Conservation (phyloP, 1,140 invertebrate species). For the Philopotamus ludificatus region DNA sequence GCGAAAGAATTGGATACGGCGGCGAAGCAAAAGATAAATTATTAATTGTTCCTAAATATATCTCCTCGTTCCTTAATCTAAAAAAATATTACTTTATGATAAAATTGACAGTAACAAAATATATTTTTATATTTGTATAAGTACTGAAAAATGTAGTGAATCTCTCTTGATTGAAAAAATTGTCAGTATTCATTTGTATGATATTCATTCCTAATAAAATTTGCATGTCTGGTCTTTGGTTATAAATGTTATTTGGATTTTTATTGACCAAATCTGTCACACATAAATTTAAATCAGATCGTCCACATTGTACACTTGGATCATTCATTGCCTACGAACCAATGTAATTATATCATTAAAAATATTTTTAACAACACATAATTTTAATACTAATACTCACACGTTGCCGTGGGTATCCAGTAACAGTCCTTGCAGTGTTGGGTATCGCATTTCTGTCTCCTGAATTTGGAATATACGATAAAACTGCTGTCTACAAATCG, state of each 20-base stretch:
- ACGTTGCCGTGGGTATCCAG: constrained; percentile 16
- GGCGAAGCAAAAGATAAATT: background rate
- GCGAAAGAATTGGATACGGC: constrained; percentile 20
- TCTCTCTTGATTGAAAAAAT: constrained; percentile 4
- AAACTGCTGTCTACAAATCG: constrained; percentile 26
- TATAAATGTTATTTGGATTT: too few relatives aligned
- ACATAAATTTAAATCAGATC: background rate
- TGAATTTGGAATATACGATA: constrained; percentile 17
- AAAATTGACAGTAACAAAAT: background rate
- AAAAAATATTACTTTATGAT: background rate
- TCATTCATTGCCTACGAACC: constrained; percentile 24
- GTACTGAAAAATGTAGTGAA: constrained; percentile 23
- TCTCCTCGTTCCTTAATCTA: background rate
- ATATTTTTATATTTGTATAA: too few relatives aligned
- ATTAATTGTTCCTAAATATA: constrained; percentile 25
- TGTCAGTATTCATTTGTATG: background rate
- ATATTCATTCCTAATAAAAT: background rate
- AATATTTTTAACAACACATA: background rate
- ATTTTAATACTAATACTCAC: constrained; percentile 18
- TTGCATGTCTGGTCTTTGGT: background rate
- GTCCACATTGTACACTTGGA: constrained; percentile 1
- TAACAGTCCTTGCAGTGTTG: background rate
- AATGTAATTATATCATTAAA: too few relatives aligned
- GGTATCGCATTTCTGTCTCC: background rate
- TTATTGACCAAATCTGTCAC: constrained; percentile 6